Base-by-base conservation (phyloP, 2,113 vertebrate genomes). In the Microtus oregoni region DNA sequence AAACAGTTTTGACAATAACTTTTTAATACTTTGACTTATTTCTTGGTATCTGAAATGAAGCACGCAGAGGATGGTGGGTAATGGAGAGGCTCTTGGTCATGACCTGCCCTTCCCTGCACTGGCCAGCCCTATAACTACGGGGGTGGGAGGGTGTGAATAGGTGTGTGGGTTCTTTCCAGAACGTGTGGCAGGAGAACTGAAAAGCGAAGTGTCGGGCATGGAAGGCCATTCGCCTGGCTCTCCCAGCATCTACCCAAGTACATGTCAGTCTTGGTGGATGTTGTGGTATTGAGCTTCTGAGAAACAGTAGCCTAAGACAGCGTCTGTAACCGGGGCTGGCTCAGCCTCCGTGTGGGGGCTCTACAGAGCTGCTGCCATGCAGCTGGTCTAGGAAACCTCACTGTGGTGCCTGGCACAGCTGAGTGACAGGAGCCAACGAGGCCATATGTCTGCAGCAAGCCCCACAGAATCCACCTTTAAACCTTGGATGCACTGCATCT, bases 101-200 rank as follows among this genome's bases (percentile, higher is more conserved):
- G 75, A n/a, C 11, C 65, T 5, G 1, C 24, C n/a, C 22, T 38
- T 5, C 8, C 79, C 70, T 10, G 19, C 44, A 35, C 72, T 38
- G 38, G 4, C 13, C 65, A 11, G 38, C 28, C 17, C 20, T 47
- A 4, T 11, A n/a, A 24, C 70, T 19, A 2, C 0, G 4, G 1
- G 12, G 28, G 13, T 17, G 3, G 35, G 47, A 26, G 22, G 13
- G 3, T 17, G 13, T 65, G 26, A n/a, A 38, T 3, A 7, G 32
- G 35, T 24, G 15, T 65, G 41, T 61, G 32, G 17, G 58, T 52
- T 72, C 67, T 55, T 77, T 61, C 52, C 20, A 41, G 11, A 24
- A 44, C 11, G 17, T 30, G 17, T 1, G 32, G 15, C 35, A 14
- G 32, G 20, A 94, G 75, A 65, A 67, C 63, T 28, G 47, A 30